Conservation (phyloP, 2,113 vertebrate genomes). For the Ochotona curzoniae region DNA sequence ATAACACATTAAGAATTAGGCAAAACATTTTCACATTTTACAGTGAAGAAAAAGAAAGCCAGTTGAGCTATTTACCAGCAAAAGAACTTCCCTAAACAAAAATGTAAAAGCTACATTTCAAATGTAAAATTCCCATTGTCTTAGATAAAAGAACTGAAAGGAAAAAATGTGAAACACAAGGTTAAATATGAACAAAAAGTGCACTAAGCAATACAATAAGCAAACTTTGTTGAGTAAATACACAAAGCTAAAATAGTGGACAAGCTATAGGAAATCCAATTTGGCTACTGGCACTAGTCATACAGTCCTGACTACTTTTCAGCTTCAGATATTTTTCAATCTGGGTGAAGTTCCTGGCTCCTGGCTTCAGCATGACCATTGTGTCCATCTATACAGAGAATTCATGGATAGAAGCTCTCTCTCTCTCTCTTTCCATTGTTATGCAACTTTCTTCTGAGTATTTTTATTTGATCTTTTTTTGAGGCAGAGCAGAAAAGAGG, state of each 20-base stretch:
- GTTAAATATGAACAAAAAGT: neutral
- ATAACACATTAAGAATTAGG: neutral
- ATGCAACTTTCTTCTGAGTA: too few species aligned
- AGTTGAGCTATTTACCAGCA: neutral
- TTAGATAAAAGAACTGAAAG: neutral
- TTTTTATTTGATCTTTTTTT: too few species aligned
- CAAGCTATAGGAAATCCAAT: neutral
- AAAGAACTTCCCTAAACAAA: constrained; percentile 16
- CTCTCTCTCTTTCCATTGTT: too few species aligned
- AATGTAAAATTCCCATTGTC: neutral
- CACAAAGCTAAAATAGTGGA: constrained; percentile 12
- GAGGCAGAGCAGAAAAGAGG: too few species aligned
- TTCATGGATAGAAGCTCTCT: too few species aligned
- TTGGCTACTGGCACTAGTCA: neutral
- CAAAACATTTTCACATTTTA: constrained; percentile 8
- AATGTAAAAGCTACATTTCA: neutral
- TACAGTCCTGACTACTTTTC: neutral
- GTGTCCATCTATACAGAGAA: too few species aligned
- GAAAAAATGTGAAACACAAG: neutral
- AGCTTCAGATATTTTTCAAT: neutral
- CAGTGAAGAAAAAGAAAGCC: neutral
- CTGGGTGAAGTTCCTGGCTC: too few species aligned
- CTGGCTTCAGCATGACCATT: too few species aligned
- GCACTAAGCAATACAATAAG: constrained; percentile 14
- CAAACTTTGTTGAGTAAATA: neutral